Base-by-base conservation (phyloP, 2,113 vertebrate species). In the Callipepla squamata region DNA sequence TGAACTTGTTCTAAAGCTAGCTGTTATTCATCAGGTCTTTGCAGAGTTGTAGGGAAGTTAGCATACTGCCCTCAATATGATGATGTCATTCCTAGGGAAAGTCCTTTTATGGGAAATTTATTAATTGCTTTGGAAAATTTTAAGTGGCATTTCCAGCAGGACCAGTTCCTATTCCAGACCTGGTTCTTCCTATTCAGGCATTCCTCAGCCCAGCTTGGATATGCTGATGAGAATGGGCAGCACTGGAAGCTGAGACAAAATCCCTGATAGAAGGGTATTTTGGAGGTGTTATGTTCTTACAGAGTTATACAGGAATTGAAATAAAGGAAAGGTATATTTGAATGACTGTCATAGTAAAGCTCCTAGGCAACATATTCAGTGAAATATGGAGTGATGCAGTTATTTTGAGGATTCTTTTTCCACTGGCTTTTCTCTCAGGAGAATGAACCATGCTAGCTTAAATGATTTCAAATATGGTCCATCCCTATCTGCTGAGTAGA, bases 81-180 rank as follows among this genome's bases (percentile, higher is more conserved):
- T 80, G 42, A 90, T 78, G 40, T 88, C 2, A 90, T 85, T 86
- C 91, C 68, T 58, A 85, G 48, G 81, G 91, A 87, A 96, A 94
- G 48, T 91, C 73, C 68, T 80, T 91, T 36, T 83, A 75, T 34
- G 68, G 68, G 30, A 8, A 58, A 32, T 79, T 87, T 79, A 26
- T 72, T 75, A 19, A 59, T 72, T 75, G 47, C 34, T 95, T 63
- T 86, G 18, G 40, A 92, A 88, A 19, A 20, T 26, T 96, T 80
- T 73, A 80, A 72, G 88, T 30, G 32, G 12, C 65, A 74, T 90
- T 93, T 94, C 82, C 57, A 86, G 61, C 34, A 80, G 65, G 50
- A 36, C 19, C 16, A 47, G 47, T 83, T 86, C 6, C 36, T 84
- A 70, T 89, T 84, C 77, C 61, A 89, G 83, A 75, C 89, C 79